Evolutionary conservation across 1,140 invertebrate genomes (phyloP).

Genomic region (Gonatopus flavifemur): DNA sequence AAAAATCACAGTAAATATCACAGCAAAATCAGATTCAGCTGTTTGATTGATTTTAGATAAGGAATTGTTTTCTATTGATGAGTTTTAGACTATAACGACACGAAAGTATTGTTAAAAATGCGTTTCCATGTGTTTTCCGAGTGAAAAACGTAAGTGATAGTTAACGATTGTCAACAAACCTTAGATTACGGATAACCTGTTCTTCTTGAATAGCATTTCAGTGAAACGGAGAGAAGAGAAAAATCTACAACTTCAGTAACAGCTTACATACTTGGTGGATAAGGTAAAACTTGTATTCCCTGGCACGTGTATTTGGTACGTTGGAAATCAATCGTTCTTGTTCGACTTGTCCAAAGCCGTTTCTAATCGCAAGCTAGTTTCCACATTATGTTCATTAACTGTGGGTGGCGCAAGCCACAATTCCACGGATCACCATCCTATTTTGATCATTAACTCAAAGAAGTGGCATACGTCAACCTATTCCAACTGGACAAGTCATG

Average conservation of each 20-base stretch:
- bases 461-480: too few relatives aligned
- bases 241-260: constrained; percentile 6
- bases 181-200: too few relatives aligned
- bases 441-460: too few relatives aligned
- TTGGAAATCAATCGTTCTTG: constrained; percentile 16
- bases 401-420: constrained; percentile 14
- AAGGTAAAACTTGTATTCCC: not conserved
- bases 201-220: constrained; percentile 16
- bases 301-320: constrained; percentile 5
- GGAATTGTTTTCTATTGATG: too few relatives aligned
- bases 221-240: constrained; percentile 3
- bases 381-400: constrained; percentile 27
- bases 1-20: too few relatives aligned
- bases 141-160: constrained; percentile 15
- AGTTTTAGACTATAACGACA: too few relatives aligned
- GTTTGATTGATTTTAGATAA: too few relatives aligned
- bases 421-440: constrained; percentile 4
- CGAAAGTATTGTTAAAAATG: too few relatives aligned
- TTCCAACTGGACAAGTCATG: too few relatives aligned
- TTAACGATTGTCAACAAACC: constrained; percentile 16
- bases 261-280: not conserved
- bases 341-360: constrained; percentile 10
- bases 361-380: constrained; percentile 3
- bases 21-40: too few relatives aligned
- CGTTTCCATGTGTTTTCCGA: too few relatives aligned